These are phyloP conservation scores for Meiosimyza platycephala DNA, from an alignment of 2,888 invertebrate genomes.

Conservation along the genomic window DNA sequence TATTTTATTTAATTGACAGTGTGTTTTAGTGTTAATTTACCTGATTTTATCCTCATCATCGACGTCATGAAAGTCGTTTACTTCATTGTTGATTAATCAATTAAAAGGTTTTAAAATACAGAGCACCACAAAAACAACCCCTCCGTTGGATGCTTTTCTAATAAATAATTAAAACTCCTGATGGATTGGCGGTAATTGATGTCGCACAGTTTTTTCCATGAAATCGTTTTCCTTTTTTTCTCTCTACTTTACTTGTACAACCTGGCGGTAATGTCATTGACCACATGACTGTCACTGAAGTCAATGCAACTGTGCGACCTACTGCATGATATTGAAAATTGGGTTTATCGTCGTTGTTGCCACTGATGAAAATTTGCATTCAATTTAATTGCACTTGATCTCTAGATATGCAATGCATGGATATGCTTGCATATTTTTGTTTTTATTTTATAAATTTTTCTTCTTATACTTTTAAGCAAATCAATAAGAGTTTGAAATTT, in stretches of 20 bases:
- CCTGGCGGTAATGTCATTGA: not conserved
- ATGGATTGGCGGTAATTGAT: not conserved
- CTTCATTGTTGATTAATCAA: not conserved
- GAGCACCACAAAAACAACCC: not conserved
- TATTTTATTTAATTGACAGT: not conserved
- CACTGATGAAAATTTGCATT: constrained; percentile 16
- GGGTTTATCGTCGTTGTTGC: constrained; percentile 4
- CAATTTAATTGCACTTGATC: constrained; percentile 26
- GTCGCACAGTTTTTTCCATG: not conserved
- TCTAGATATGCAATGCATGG: constrained; percentile 11
- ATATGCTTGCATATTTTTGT: not conserved
- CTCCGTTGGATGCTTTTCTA: not conserved
- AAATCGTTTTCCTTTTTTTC: not conserved
- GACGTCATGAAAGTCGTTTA: not conserved
- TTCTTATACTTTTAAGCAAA: too few species aligned
- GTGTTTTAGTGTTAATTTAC: constrained; percentile 2
- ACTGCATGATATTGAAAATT: constrained; percentile 1
- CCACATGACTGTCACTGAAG: not conserved
- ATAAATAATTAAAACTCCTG: too few species aligned
- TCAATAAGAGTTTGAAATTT: too few species aligned
- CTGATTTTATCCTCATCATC: constrained; percentile 1
- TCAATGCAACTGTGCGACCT: not conserved
- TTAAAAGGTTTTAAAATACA: constrained; percentile 3
- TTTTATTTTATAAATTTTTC: too few species aligned
- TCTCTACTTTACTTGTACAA: not conserved